phyloP scores from a whole-genome alignment of 92 coral and sea anemone species.

The Actinostola sp. region DNA sequence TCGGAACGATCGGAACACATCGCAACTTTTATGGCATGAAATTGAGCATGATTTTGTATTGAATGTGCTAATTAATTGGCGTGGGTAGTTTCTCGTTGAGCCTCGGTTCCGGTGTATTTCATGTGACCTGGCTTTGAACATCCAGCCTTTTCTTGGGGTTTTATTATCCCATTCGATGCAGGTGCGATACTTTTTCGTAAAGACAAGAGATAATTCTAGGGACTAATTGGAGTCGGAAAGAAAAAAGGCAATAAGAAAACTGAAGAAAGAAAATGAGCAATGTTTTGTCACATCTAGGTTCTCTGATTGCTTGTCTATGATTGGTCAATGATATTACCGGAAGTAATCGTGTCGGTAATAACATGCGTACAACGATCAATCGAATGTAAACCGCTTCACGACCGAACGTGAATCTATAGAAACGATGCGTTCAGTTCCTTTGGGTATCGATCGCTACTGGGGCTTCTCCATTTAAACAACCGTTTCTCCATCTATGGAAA shows the following conservation, averaged over 20 bases:
- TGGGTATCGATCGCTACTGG: background rate
- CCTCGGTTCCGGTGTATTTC: too few species aligned
- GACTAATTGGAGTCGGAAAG: slow-evolving; percentile 10
- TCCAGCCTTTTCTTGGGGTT: too few species aligned
- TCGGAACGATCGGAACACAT: too few species aligned
- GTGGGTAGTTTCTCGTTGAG: too few species aligned
- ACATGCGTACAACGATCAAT: slow-evolving; percentile 31
- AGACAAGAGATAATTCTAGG: background rate
- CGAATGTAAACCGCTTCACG: slow-evolving; percentile 31
- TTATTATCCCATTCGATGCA: too few species aligned
- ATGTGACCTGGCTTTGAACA: too few species aligned
- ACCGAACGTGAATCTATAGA: slow-evolving; percentile 27
- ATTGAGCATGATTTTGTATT: too few species aligned
- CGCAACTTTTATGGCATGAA: too few species aligned
- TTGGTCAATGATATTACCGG: slow-evolving; percentile 26
- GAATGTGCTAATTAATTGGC: too few species aligned
- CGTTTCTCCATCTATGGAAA: background rate
- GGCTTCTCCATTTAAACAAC: background rate
- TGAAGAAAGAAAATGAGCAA: background rate
- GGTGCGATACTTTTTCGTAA: background rate
- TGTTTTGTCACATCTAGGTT: background rate
- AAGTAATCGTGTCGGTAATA: slow-evolving; percentile 35
- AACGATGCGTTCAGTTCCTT: slow-evolving; percentile 14
- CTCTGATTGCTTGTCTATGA: slow-evolving; percentile 8
- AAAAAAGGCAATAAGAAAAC: background rate